Evolutionary conservation across 2,888 invertebrate species (phyloP).

Genomic region (Andrena haemorrhoa): DNA sequence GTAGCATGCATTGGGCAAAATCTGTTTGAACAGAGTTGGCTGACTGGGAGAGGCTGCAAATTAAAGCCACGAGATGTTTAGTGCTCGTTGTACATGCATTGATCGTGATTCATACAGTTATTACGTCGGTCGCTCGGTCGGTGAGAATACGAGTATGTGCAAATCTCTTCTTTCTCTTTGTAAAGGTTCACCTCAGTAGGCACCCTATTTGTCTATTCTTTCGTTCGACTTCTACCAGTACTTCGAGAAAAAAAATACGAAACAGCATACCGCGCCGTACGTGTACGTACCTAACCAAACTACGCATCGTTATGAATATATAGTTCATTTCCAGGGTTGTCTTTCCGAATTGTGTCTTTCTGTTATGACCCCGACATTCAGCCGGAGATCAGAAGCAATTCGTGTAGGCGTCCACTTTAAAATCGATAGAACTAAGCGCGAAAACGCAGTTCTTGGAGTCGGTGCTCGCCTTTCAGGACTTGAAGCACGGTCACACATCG

Average conservation of each 20-base stretch:
- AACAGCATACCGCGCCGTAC: conserved; percentile 77
- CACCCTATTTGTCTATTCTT: conserved; percentile 74
- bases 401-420: conserved; percentile 26
- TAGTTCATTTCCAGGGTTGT: conserved; percentile 80
- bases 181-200: conserved; percentile 66
- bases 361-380: background rate
- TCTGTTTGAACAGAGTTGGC: too few species aligned
- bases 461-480: conserved; percentile 15
- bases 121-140: conserved; percentile 8
- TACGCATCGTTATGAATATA: conserved; percentile 83
- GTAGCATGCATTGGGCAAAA: too few species aligned
- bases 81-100: conserved; percentile 5
- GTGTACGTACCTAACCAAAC: conserved; percentile 81
- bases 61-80: conserved; percentile 22
- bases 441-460: conserved; percentile 6
- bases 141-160: conserved; percentile 33
- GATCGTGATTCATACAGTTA: conserved; percentile 21
- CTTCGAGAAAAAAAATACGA: conserved; percentile 63
- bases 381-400: conserved; percentile 22
- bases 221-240: conserved; percentile 67
- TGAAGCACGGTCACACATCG: conserved; percentile 19
- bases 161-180: conserved; percentile 27
- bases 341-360: conserved; percentile 70
- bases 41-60: conserved; percentile 43
- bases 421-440: conserved; percentile 1